phyloP scores from a whole-genome alignment of 2,113 vertebrate species.

The Tiliqua scincoides region DNA sequence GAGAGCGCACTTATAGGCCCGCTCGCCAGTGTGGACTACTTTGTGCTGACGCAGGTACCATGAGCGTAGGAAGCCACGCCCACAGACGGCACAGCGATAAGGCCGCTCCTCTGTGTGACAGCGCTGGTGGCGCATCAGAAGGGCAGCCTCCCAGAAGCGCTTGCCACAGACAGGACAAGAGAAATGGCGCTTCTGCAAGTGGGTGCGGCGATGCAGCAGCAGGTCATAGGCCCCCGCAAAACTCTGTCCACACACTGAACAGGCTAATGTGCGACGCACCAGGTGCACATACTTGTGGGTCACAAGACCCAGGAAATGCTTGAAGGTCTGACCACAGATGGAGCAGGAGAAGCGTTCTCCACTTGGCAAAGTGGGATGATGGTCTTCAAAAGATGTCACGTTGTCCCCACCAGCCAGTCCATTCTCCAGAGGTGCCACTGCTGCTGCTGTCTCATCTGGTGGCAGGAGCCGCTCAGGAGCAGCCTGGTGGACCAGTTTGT shows the following conservation, averaged over 20 bases:
- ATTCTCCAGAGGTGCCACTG: constrained; percentile 77
- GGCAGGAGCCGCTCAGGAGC: constrained; percentile 76
- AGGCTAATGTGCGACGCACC: constrained; percentile 69
- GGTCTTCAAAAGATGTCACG: constrained; percentile 49
- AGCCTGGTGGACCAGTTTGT: constrained; percentile 75
- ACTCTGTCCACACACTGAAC: constrained; percentile 72
- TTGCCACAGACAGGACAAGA: constrained; percentile 88
- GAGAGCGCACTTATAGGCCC: constrained; percentile 74
- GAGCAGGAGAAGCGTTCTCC: constrained; percentile 86
- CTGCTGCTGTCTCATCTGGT: constrained; percentile 55
- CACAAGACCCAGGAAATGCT: constrained; percentile 85
- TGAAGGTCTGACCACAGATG: constrained; percentile 91
- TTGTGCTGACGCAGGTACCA: constrained; percentile 88
- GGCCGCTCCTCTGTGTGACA: constrained; percentile 86
- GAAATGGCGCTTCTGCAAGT: constrained; percentile 84
- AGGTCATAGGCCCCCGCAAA: constrained; percentile 74
- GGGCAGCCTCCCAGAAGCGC: constrained; percentile 86
- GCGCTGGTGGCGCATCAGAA: constrained; percentile 89
- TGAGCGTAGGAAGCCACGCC: constrained; percentile 82
- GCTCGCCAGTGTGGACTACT: constrained; percentile 79
- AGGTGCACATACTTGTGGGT: constrained; percentile 83
- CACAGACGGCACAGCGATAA: constrained; percentile 83
- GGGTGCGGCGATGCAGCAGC: constrained; percentile 78
- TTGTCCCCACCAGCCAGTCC: constrained; percentile 66
- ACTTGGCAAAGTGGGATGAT: constrained; percentile 47